Conservation (phyloP, 2,113 vertebrate genomes). For the Osmerus eperlanus region DNA sequence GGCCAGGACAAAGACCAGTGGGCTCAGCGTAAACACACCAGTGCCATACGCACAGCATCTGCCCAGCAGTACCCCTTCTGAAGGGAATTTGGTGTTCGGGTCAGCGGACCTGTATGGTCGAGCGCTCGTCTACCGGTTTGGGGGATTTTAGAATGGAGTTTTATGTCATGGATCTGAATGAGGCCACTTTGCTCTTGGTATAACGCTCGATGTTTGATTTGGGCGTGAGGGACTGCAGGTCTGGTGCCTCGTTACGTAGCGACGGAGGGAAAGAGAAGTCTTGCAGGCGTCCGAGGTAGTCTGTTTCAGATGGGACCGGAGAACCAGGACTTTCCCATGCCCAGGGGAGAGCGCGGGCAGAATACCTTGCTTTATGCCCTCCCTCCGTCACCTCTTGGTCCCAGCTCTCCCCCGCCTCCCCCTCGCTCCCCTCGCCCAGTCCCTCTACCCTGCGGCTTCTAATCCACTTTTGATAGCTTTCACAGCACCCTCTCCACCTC, state of each 20-base stretch:
- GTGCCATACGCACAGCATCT: conserved; percentile 56
- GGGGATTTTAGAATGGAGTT: background rate
- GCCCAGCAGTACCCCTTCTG: conserved; percentile 39
- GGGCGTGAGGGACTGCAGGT: too few relatives aligned
- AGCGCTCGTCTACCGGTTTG: conserved; percentile 14
- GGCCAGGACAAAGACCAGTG: conserved; percentile 48
- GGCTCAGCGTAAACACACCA: conserved; percentile 38
- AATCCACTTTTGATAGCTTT: conserved; percentile 76
- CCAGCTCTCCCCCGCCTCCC: conserved; percentile 47
- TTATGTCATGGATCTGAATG: background rate
- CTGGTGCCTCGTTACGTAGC: background rate
- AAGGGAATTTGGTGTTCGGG: conserved; percentile 36
- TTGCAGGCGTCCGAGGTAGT: conserved; percentile 4
- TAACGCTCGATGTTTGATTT: too few relatives aligned
- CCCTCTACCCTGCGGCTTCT: conserved; percentile 46
- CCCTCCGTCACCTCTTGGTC: conserved; percentile 37
- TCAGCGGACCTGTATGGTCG: conserved; percentile 27
- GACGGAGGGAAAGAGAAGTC: background rate
- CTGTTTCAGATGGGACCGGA: conserved; percentile 4
- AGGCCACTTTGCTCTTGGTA: background rate
- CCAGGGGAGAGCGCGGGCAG: conserved; percentile 36
- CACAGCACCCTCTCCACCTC: conserved; percentile 43
- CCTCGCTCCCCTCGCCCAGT: conserved; percentile 39
- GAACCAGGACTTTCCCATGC: conserved; percentile 55
- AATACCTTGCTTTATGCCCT: conserved; percentile 63